phyloP scores from a whole-genome alignment of 2,797 vertebrate species.

The Sebastes minor region DNA sequence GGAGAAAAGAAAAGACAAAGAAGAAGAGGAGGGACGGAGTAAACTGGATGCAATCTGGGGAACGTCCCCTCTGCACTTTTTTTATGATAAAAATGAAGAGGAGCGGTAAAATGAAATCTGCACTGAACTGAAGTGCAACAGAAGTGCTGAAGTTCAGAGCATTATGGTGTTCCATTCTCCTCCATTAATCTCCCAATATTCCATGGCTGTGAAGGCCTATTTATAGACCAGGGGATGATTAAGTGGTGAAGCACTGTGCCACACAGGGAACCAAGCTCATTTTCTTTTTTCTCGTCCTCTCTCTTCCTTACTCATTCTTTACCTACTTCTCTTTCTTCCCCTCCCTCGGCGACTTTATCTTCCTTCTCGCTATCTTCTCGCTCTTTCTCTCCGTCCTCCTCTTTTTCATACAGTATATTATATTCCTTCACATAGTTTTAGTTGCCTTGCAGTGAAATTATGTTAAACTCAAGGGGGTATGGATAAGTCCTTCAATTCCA shows the following conservation, averaged over 20 bases:
- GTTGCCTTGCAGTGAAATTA: conserved; percentile 43
- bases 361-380: conserved; percentile 11
- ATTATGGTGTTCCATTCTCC: conserved; percentile 65
- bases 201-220: conserved; percentile 71
- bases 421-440: conserved; percentile 37
- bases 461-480: conserved; percentile 42
- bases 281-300: conserved; percentile 59
- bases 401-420: conserved; percentile 25
- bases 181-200: conserved; percentile 80
- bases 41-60: conserved; percentile 31
- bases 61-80: conserved; percentile 9
- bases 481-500: conserved; percentile 45
- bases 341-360: conserved; percentile 21
- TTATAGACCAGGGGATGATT: conserved; percentile 78
- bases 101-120: conserved; percentile 54
- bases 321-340: conserved; percentile 22
- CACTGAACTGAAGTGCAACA: conserved; percentile 42
- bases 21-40: not conserved
- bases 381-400: not conserved
- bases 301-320: conserved; percentile 40
- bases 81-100: conserved; percentile 27
- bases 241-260: conserved; percentile 73
- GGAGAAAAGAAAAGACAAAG: conserved; percentile 7
- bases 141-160: conserved; percentile 57
- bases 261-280: conserved; percentile 75